Conservation (phyloP, 2,113 vertebrate genomes). For the Daubentonia madagascariensis region DNA sequence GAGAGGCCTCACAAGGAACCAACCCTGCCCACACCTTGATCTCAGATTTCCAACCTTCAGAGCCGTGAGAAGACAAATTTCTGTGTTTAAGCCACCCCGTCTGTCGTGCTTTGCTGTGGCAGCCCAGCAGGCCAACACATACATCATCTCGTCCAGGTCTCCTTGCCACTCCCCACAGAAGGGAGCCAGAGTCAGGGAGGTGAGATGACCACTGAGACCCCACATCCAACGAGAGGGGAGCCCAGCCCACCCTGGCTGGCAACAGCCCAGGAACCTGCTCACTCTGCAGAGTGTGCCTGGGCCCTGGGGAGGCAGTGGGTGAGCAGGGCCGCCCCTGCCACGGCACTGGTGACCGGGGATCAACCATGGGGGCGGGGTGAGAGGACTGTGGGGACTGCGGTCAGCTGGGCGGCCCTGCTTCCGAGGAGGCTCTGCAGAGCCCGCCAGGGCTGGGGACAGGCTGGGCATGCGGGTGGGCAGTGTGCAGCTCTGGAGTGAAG, state of each 20-base stretch:
- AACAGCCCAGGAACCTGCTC: neutral
- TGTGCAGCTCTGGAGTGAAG: too few relatives aligned
- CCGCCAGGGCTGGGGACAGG: neutral
- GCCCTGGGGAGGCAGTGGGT: neutral
- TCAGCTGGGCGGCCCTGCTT: neutral
- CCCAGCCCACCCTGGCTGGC: neutral
- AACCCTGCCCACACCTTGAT: too few relatives aligned
- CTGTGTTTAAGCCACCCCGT: neutral
- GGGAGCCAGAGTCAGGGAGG: neutral
- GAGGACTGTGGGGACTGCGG: neutral
- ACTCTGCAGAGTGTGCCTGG: neutral
- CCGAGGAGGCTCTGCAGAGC: neutral
- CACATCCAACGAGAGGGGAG: neutral
- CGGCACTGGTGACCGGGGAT: neutral
- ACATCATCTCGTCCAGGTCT: neutral
- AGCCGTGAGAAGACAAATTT: neutral
- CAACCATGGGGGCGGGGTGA: neutral
- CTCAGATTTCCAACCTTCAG: neutral
- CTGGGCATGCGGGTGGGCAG: neutral
- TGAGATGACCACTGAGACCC: neutral
- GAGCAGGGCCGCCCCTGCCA: neutral
- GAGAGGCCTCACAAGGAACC: neutral
- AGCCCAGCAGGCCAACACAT: neutral
- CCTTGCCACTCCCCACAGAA: neutral
- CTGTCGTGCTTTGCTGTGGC: neutral